Conservation (phyloP, 2,797 vertebrate species). For the Microctenopoma stevenorrisi region DNA sequence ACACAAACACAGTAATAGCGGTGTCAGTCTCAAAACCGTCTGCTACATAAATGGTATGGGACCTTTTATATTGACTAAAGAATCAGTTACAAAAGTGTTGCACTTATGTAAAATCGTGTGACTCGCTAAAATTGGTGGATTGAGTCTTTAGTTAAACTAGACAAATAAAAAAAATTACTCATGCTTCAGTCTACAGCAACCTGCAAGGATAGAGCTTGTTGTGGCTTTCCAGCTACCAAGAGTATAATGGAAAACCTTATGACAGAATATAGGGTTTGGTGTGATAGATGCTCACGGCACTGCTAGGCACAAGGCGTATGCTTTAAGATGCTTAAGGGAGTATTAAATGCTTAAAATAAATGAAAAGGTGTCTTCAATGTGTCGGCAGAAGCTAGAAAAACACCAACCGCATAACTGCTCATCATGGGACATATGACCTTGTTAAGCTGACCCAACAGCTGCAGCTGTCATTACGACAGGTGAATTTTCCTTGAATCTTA, state of each 20-base stretch:
- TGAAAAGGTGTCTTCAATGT: not conserved
- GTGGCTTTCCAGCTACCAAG: conserved; percentile 5
- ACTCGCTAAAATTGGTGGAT: too few relatives aligned
- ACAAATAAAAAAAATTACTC: too few relatives aligned
- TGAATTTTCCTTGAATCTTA: conserved; percentile 30
- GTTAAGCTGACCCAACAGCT: conserved; percentile 42
- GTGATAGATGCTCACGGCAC: not conserved
- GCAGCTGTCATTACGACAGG: conserved; percentile 59
- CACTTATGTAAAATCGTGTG: too few relatives aligned
- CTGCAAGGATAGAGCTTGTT: not conserved
- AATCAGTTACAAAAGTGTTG: too few relatives aligned
- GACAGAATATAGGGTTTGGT: not conserved
- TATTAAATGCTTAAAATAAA: conserved; percentile 18
- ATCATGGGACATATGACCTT: conserved; percentile 28
- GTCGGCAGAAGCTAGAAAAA: conserved; percentile 28
- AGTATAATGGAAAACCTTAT: conserved; percentile 10
- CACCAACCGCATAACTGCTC: conserved; percentile 34
- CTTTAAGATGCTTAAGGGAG: conserved; percentile 5
- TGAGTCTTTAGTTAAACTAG: too few relatives aligned
- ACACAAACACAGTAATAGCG: not conserved
- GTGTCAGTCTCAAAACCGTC: not conserved
- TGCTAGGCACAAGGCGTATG: conserved; percentile 9
- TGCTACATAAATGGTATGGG: too few relatives aligned
- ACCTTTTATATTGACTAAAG: too few relatives aligned
- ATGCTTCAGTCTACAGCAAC: not conserved